Evolutionary conservation across 2,888 invertebrate species (phyloP).

Genomic region (Callyntrura guangdongensis): DNA sequence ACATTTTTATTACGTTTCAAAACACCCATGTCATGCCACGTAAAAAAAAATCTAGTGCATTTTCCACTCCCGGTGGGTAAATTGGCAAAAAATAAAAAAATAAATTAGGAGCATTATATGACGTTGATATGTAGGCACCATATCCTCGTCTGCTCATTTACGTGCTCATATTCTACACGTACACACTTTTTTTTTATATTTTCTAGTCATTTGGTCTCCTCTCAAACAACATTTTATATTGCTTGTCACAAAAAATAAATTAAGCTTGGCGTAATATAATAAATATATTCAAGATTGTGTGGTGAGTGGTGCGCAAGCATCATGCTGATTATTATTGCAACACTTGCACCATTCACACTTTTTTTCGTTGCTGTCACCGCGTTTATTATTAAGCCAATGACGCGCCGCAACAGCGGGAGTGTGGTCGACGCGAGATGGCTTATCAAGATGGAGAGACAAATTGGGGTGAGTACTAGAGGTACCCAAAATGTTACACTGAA

Average conservation of each 20-base stretch:
- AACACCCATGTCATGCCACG: background rate
- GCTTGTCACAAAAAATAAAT: slow-evolving; percentile 70
- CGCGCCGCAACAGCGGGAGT: background rate
- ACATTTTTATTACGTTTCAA: slow-evolving; percentile 15
- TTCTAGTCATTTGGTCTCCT: slow-evolving; percentile 29
- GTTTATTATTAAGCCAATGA: background rate
- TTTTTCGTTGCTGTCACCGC: background rate
- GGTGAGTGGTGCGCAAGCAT: background rate
- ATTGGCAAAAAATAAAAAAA: slow-evolving; percentile 3
- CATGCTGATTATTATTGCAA: slow-evolving; percentile 49
- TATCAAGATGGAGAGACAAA: slow-evolving; percentile 65
- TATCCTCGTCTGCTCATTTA: slow-evolving; percentile 9
- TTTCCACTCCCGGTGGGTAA: background rate
- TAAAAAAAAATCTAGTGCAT: background rate
- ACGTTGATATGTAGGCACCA: background rate
- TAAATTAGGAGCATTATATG: slow-evolving; percentile 6
- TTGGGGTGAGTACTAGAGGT: slow-evolving; percentile 23
- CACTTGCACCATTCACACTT: slow-evolving; percentile 9
- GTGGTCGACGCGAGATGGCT: slow-evolving; percentile 48
- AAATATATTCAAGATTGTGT: background rate
- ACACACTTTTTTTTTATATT: slow-evolving; percentile 30
- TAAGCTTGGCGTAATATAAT: slow-evolving; percentile 63
- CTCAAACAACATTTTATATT: slow-evolving; percentile 59
- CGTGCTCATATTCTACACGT: too few species aligned
- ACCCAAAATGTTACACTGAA: background rate